Evolutionary conservation across 2,113 vertebrate species (phyloP), one percentile per base, ranked within the genome.

Genomic region (Fukomys damarensis): DNA sequence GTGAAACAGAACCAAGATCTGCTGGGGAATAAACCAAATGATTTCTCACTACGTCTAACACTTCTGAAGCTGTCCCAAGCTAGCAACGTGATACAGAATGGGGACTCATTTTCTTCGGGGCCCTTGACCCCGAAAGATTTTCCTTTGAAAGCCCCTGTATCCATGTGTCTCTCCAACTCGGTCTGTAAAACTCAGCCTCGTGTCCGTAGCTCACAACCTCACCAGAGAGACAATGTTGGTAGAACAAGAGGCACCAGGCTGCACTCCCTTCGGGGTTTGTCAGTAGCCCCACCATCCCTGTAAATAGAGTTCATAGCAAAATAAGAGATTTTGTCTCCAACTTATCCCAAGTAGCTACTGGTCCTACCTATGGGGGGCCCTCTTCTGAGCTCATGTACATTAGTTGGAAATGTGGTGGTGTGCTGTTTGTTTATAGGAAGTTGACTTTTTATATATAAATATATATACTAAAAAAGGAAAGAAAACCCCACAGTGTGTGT

Each of bases 381-480:
- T 89, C 96, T 74, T 98, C 96, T 98, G 97, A 98, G 98, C 95
- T 98, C 98, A 96, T 86, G 99, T 99, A 99, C 98, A 99, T 98
- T 99, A 99, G 98, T 98, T 97, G 98, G 97, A 98, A 98, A 98
- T 63, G 98, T 98, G 98, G 99, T 99, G 98, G 98, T 95, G 98
- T 99, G 98, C 97, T 98, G 98, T 99, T 98, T 98, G 98, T 99
- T 99, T 99, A 99, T 99, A 99, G 99, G 98, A 98, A 99, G 98
- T 97, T 52, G 97, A 90, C 97, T 63, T 97, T 86, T 99, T 98
- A 98, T 98, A 99, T 99, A 99, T 98, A 94, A 65, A 96, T 95
- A 94, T 90, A 97, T 97, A 97, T 96, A 95, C 92, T 94, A 26
- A 89, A 91, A 93, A 94, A 58, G 72, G 91, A 96, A 90, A 58